These are phyloP conservation scores for Xerus rutilus DNA, from an alignment of 2,797 vertebrate species.

Conservation along the genomic window DNA sequence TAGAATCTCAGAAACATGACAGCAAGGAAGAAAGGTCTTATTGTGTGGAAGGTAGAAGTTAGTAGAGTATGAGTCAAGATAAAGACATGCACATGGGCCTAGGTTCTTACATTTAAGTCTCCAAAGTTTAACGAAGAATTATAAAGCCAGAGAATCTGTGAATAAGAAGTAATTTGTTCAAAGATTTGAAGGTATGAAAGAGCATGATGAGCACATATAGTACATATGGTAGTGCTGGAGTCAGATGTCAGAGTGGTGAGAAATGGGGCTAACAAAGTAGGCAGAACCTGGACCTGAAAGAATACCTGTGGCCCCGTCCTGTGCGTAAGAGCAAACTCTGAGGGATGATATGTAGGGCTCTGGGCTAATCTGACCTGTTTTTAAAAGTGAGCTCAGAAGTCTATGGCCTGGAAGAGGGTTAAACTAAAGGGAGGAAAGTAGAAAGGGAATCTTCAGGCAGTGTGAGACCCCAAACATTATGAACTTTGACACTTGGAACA, in stretches of 20 bases:
- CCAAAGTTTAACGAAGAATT: not conserved
- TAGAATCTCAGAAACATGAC: not conserved
- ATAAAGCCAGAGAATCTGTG: not conserved
- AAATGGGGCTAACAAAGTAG: not conserved
- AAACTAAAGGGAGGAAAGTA: not conserved
- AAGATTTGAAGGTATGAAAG: constrained; percentile 6
- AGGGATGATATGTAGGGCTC: not conserved
- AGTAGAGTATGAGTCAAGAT: not conserved
- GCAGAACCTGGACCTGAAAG: not conserved
- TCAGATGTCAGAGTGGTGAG: not conserved
- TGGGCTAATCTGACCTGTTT: not conserved
- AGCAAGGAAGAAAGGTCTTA: not conserved
- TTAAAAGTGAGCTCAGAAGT: not conserved
- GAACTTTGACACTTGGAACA: not conserved
- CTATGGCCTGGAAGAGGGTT: not conserved
- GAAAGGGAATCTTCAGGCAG: not conserved
- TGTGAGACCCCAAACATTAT: not conserved
- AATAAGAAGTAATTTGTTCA: not conserved
- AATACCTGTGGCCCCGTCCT: not conserved
- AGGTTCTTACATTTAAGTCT: not conserved
- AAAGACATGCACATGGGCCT: not conserved
- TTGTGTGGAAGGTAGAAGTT: not conserved
- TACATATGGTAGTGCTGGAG: not conserved
- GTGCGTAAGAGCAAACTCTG: not conserved
- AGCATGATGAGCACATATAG: not conserved